Base-by-base conservation (phyloP, 2,113 vertebrate genomes). In the Pelodiscus sinensis region DNA sequence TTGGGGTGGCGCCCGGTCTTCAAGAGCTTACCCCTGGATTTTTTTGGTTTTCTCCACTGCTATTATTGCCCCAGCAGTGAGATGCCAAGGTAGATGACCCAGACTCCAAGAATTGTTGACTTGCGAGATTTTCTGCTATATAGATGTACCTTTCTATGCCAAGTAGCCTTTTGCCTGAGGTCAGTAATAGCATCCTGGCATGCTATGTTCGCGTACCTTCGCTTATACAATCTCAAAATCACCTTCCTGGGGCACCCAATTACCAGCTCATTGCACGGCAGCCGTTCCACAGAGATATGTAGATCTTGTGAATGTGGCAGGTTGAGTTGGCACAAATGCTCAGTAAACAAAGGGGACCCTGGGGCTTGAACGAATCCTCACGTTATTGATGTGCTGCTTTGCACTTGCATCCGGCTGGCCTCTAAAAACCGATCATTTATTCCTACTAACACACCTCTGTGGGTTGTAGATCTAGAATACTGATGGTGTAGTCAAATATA, bases 221-320 rank as follows among this genome's bases (percentile, higher is more conserved):
- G 35, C 22, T 8, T 56, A 3, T 27, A 31, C 52, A 3, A 0
- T 2, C 54, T 88, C 25, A 80, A 15, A 94, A 77, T 50, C 31
- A 29, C 24, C 31, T 78, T 84, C 56, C 56, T 29, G 38, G 44
- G 25, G 38, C 25, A 27, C 50, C 75, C 75, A 50, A 9, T 78
- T 51, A 51, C 22, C 44, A 25, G 75, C 15, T 81, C 54, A 27
- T 13, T n/a, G 55, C 52, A 75, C 1, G 1, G 0, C 18, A 27
- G 19, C 87, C 88, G 5, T 60, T 58, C 25, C 4, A 55, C 75
- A 58, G 44, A 86, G 88, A 12, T 58, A 35, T 21, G 5, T 1
- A 0, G 0, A 3, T 90, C 0, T 0, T 21, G 31, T 88, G 65
- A 71, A 55, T 25, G 16, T n/a, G 58, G 25, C 71, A 77, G 22